phyloP scores from a whole-genome alignment of 2,888 invertebrate genomes.

The Caenorhabditis sp. region DNA sequence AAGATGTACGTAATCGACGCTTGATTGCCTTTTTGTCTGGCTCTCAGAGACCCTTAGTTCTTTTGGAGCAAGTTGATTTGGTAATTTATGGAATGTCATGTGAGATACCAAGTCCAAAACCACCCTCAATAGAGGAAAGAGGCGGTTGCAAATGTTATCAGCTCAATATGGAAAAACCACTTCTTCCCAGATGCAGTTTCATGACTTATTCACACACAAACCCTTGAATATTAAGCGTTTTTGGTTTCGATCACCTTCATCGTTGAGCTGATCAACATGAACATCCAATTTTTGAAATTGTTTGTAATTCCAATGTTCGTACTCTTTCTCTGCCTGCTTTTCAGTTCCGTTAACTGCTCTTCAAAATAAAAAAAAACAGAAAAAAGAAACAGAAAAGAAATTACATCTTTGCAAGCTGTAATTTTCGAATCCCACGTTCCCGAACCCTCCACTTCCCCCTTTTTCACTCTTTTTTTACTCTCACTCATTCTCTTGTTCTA shows the following conservation, averaged over 20 bases:
- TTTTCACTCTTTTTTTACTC: constrained; percentile 44
- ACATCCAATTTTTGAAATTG: too few relatives aligned
- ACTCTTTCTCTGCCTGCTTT: too few relatives aligned
- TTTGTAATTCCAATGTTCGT: too few relatives aligned
- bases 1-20: constrained; percentile 40
- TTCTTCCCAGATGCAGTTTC: constrained; percentile 6
- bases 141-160: constrained; percentile 42
- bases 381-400: constrained; percentile 17
- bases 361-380: constrained; percentile 9
- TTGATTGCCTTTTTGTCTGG: constrained; percentile 35
- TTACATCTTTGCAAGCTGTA: constrained; percentile 50
- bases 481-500: constrained; percentile 2
- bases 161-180: constrained; percentile 32
- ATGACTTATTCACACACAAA: constrained; percentile 43
- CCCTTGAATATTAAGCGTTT: constrained; percentile 50
- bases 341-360: constrained; percentile 13
- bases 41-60: background rate
- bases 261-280: constrained; percentile 35
- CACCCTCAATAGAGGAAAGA: background rate
- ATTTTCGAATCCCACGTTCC: constrained; percentile 56
- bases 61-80: constrained; percentile 35
- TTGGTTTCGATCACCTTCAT: constrained; percentile 15
- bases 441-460: constrained; percentile 5
- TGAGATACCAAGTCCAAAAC: constrained; percentile 29
- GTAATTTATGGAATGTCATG: constrained; percentile 60